A percentile compares a stretch with the other conserved stretches of the same genome.
phyloP scores from a whole-genome alignment of 2,113 vertebrate species.

The human region GRCh38 chr12:33908501-33909000 shows the following conservation, averaged over 20 bases:
- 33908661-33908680: neutral
- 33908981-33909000: too few species aligned
- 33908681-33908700: neutral
- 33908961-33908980: too few species aligned
- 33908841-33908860: neutral
- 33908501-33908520: neutral
- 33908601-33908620: too few species aligned
- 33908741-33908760: neutral
- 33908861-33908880: neutral
- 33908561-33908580: neutral
- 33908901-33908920: too few species aligned
- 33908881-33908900: too few species aligned
- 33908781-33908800: neutral
- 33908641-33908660: neutral
- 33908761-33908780: neutral
- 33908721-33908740: neutral
- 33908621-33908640: neutral
- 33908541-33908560: neutral
- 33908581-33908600: too few species aligned
- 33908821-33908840: neutral
- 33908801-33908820: neutral
- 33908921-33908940: too few species aligned
- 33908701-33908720: neutral
- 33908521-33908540: neutral
- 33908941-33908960: too few species aligned